A percentile compares a stretch with the other conserved stretches of the same genome.
These are phyloP conservation scores for Spodoptera exigua DNA, from an alignment of 2,888 invertebrate genomes.

Conservation along the genomic window DNA sequence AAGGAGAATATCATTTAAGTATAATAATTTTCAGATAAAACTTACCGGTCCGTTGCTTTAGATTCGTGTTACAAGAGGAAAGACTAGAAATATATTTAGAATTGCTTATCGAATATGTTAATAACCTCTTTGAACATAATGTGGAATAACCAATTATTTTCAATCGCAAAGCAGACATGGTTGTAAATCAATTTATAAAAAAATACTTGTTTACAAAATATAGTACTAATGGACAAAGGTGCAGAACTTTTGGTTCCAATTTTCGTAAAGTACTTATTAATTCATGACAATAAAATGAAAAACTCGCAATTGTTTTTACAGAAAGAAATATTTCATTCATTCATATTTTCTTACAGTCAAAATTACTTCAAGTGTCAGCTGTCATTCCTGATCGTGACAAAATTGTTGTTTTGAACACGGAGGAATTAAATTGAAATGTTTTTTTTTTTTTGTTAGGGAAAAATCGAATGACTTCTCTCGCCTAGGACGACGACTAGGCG, in stretches of 20 bases:
- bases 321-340: too few species aligned
- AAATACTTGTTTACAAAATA: not conserved
- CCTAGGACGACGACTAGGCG: too few species aligned
- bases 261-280: not conserved
- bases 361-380: not conserved
- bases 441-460: too few species aligned
- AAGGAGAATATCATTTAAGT: too few species aligned
- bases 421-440: too few species aligned
- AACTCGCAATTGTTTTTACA: constrained; percentile 37
- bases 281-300: not conserved
- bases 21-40: not conserved
- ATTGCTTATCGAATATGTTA: constrained; percentile 66
- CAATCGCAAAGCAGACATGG: constrained; percentile 78
- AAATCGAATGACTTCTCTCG: too few species aligned
- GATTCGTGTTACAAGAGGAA: constrained; percentile 51
- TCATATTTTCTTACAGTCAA: not conserved
- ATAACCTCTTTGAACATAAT: constrained; percentile 71
- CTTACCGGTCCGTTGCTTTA: constrained; percentile 57
- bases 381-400: not conserved
- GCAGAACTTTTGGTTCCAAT: constrained; percentile 1
- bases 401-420: too few species aligned
- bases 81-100: constrained; percentile 64
- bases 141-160: constrained; percentile 66
- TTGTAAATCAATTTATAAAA: not conserved
- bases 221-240: not conserved